Evolutionary conservation across 2,113 vertebrate species (phyloP).

Genomic region (Glaucomys volans): DNA sequence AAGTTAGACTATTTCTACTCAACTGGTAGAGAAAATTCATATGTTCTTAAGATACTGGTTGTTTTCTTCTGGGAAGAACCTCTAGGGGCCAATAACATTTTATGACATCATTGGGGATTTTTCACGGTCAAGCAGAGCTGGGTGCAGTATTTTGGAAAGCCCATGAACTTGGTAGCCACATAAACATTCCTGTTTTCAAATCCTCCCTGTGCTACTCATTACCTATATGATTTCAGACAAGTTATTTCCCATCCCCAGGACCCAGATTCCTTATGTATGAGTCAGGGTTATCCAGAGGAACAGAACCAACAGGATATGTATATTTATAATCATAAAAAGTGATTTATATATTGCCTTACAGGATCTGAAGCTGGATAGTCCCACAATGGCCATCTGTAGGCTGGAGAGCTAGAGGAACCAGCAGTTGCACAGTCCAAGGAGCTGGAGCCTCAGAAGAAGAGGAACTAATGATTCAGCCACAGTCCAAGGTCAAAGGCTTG

Average conservation of each 20-base stretch:
- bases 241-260: not conserved
- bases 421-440: not conserved
- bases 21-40: conserved; percentile 2
- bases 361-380: not conserved
- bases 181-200: not conserved
- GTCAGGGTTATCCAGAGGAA: not conserved
- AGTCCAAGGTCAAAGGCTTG: not conserved
- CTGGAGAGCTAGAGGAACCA: not conserved
- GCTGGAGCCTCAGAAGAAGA: not conserved
- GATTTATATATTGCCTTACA: not conserved
- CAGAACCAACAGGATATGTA: not conserved
- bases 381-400: not conserved
- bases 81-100: not conserved
- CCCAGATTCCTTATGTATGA: not conserved
- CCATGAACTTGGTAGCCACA: not conserved
- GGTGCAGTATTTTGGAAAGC: not conserved
- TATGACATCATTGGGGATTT: not conserved
- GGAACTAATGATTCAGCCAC: not conserved
- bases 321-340: not conserved
- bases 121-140: not conserved
- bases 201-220: not conserved
- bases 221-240: not conserved
- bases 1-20: not conserved
- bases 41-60: not conserved
- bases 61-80: not conserved